A percentile compares a stretch with the other conserved stretches of the same genome.
phyloP scores from a whole-genome alignment of 2,113 vertebrate species.

The Cryptoleucopteryx plumbea region DNA sequence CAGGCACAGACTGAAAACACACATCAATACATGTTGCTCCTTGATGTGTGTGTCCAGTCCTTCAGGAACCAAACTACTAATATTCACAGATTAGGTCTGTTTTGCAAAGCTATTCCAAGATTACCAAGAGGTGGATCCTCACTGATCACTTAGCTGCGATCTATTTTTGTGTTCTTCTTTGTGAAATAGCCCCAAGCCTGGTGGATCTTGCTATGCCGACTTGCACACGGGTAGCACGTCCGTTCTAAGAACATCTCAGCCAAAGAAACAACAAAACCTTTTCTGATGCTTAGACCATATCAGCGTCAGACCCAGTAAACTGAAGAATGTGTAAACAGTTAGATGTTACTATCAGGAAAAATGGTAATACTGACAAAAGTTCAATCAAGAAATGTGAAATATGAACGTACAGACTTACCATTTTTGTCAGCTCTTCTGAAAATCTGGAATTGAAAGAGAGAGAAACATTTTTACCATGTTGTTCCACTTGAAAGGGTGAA shows the following conservation, averaged over 20 bases:
- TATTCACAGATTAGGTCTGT: neutral
- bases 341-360: neutral
- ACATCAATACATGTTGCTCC: neutral
- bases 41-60: neutral
- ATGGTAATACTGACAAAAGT: neutral
- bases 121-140: neutral
- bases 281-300: neutral
- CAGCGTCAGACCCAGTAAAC: neutral
- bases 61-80: neutral
- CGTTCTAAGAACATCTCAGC: neutral
- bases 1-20: neutral
- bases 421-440: slow-evolving; percentile 82
- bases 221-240: neutral
- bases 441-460: slow-evolving; percentile 69
- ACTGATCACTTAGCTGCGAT: neutral
- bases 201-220: neutral
- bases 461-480: neutral
- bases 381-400: neutral
- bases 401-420: slow-evolving; percentile 63
- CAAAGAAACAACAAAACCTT: neutral
- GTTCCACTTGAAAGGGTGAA: neutral
- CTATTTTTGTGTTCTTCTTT: neutral
- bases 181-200: neutral
- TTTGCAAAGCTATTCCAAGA: neutral
- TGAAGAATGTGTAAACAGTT: neutral